Evolutionary conservation across 2,888 invertebrate genomes (phyloP).

Genomic region (Ceramica pisi): DNA sequence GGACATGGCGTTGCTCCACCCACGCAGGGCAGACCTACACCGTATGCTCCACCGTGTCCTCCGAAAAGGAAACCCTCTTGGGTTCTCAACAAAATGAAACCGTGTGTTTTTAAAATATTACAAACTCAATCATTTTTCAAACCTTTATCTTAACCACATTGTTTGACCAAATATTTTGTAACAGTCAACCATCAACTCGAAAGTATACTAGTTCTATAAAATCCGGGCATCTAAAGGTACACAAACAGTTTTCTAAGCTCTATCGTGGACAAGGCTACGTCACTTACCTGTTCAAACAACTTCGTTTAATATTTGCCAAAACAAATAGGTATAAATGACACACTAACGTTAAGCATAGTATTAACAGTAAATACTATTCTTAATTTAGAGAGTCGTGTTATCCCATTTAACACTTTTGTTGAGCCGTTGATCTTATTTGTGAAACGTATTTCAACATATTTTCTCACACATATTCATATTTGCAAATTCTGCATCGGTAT

Average conservation of each 20-base stretch:
- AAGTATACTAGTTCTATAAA: no score
- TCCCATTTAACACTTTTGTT: neutral
- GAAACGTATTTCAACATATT: neutral
- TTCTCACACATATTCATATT: neutral
- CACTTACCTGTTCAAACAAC: constrained; percentile 16
- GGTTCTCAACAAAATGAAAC: no score
- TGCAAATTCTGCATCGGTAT: no score
- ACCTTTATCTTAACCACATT: neutral
- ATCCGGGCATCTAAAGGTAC: neutral
- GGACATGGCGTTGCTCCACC: no score
- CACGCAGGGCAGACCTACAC: no score
- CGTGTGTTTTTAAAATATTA: no score
- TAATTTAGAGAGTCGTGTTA: constrained; percentile 38
- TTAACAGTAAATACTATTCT: constrained; percentile 33
- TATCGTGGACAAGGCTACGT: constrained; percentile 11
- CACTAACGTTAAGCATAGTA: neutral
- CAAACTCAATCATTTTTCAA: no score
- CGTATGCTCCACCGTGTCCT: no score
- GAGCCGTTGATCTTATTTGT: constrained; percentile 1
- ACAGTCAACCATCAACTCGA: neutral
- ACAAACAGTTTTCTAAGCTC: neutral
- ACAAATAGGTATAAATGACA: constrained; percentile 12
- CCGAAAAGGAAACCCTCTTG: no score
- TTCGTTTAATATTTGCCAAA: constrained; percentile 27
- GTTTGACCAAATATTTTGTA: neutral